Percentiles rank a stretch among this genome's conserved stretches.
Conservation (phyloP, 2,113 vertebrate genomes). For the Phyllostomus hastatus region DNA sequence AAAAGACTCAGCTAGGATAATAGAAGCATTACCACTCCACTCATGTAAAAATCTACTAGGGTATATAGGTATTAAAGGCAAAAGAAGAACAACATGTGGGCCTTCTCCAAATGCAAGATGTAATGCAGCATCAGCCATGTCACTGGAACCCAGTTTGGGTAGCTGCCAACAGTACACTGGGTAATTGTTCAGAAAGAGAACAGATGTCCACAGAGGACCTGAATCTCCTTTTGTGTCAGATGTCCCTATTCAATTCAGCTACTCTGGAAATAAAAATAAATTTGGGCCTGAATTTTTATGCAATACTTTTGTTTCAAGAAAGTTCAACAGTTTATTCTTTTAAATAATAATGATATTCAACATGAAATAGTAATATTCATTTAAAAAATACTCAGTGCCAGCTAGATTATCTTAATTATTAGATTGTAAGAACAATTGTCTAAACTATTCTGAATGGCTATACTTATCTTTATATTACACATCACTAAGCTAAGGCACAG, state of each 20-base stretch:
- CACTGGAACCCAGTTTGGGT: neutral
- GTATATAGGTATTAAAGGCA: neutral
- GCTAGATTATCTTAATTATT: neutral
- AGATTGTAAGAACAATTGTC: neutral
- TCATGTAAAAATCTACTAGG: neutral
- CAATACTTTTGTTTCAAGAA: neutral
- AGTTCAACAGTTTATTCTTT: neutral
- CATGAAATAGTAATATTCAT: neutral
- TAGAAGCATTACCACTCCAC: neutral
- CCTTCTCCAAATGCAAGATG: neutral
- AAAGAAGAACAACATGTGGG: neutral
- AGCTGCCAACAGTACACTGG: neutral
- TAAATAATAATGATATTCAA: neutral
- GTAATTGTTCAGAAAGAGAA: neutral
- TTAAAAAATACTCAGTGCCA: neutral
- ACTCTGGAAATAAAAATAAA: neutral
- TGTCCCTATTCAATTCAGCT: neutral
- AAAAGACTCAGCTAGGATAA: neutral
- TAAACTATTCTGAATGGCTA: neutral
- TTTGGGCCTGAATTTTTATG: neutral
- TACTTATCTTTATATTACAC: neutral
- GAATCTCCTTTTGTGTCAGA: neutral
- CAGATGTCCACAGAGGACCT: neutral
- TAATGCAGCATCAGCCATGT: neutral
- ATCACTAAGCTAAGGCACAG: neutral